Evolutionary conservation across 2,797 vertebrate species (phyloP).

Genomic region (Tangara arthus): DNA sequence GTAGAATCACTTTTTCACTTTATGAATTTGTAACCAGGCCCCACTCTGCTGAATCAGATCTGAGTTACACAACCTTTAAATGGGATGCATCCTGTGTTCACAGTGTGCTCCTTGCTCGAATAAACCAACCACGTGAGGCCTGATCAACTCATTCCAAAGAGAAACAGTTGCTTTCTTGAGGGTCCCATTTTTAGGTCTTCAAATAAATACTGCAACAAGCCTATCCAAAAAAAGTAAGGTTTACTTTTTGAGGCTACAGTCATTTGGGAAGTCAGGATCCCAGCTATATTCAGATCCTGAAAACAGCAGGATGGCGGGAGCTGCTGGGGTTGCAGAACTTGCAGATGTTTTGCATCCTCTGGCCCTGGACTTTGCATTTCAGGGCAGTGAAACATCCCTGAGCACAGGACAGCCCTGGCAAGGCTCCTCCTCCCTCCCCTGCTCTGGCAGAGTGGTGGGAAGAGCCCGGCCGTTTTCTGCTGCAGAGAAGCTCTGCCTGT

Average conservation of each 20-base stretch:
- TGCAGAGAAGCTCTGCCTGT: neutral
- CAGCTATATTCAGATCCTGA: fast-evolving
- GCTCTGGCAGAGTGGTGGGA: neutral
- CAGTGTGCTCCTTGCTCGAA: neutral
- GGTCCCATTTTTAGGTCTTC: neutral
- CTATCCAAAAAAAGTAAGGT: neutral
- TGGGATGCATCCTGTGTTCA: neutral
- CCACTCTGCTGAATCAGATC: neutral
- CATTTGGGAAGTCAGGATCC: neutral
- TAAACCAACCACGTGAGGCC: neutral
- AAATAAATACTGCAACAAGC: neutral
- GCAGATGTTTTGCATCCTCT: fast-evolving
- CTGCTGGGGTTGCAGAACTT: neutral
- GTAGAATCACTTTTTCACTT: neutral
- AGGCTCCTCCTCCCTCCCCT: neutral
- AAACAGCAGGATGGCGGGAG: neutral
- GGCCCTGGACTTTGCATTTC: neutral
- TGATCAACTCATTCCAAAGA: neutral
- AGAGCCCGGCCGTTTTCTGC: neutral
- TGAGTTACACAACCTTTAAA: neutral
- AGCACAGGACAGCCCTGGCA: neutral
- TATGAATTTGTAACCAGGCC: neutral
- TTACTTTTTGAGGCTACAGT: neutral
- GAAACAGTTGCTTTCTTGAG: neutral
- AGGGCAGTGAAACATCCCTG: neutral